These are phyloP conservation scores for Neoaliturus tenellus DNA, from an alignment of 2,888 invertebrate species.

Conservation along the genomic window DNA sequence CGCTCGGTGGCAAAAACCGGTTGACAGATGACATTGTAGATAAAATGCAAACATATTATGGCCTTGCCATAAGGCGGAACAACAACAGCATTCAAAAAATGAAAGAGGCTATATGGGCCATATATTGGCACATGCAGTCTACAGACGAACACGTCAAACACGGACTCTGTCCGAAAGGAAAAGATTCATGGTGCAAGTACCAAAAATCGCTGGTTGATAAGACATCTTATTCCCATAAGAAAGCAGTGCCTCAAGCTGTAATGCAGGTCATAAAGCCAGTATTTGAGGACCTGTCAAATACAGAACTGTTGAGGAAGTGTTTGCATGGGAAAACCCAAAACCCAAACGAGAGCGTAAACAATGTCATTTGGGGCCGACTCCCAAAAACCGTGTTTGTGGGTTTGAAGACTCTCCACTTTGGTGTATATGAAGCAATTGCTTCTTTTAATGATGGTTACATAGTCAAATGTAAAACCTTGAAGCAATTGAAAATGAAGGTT, in stretches of 20 bases:
- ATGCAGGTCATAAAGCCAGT: conserved; percentile 11
- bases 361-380: conserved; percentile 16
- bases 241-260: background rate
- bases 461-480: conserved; percentile 28
- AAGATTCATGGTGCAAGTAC: conserved; percentile 65
- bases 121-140: conserved; percentile 64
- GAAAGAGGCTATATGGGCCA: conserved; percentile 67
- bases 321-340: conserved; percentile 30
- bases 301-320: conserved; percentile 6
- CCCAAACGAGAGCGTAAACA: conserved; percentile 35
- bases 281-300: background rate
- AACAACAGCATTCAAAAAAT: conserved; percentile 62
- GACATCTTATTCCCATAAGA: conserved; percentile 29
- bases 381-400: conserved; percentile 33
- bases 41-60: conserved; percentile 66
- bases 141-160: conserved; percentile 65
- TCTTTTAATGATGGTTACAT: conserved; percentile 33
- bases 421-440: conserved; percentile 40
- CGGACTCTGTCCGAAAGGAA: conserved; percentile 62
- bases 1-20: conserved; percentile 61
- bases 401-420: conserved; percentile 26
- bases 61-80: conserved; percentile 65
- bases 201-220: conserved; percentile 53
- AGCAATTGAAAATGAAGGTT: conserved; percentile 1
- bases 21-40: conserved; percentile 65